Evolutionary conservation across 1,140 invertebrate species (phyloP).

Genomic region (Macrobrachium rosenbergii): DNA sequence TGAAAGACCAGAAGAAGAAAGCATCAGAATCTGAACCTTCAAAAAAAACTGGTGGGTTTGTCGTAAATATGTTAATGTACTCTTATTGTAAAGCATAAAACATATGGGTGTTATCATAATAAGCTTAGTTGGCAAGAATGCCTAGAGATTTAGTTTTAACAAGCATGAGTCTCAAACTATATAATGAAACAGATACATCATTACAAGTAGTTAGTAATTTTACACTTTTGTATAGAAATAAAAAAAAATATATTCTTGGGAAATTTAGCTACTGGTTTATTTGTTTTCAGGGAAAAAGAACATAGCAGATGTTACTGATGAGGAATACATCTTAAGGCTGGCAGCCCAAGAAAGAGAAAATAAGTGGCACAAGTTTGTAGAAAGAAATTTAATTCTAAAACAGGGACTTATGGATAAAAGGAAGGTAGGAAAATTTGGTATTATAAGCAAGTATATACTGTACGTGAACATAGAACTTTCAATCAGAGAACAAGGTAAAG

Average conservation of each 20-base stretch:
- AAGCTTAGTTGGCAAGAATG: too few species aligned
- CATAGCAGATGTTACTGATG: conserved; percentile 66
- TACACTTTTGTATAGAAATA: neutral
- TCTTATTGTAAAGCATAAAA: too few species aligned
- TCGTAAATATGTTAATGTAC: neutral
- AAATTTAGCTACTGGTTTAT: too few species aligned
- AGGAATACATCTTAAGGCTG: conserved; percentile 73
- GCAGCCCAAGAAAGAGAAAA: conserved; percentile 83
- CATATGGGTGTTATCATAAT: too few species aligned
- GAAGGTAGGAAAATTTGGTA: conserved; percentile 75
- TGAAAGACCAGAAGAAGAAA: conserved; percentile 18
- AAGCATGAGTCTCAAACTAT: too few species aligned
- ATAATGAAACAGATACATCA: too few species aligned
- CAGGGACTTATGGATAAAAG: conserved; percentile 95
- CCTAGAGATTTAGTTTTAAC: too few species aligned
- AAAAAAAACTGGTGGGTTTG: neutral
- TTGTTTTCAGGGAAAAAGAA: conserved; percentile 42
- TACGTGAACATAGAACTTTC: too few species aligned
- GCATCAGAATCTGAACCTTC: neutral
- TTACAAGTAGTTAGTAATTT: neutral
- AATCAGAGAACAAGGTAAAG: too few species aligned
- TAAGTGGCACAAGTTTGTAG: conserved; percentile 89
- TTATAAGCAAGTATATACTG: neutral
- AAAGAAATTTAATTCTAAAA: conserved; percentile 92
- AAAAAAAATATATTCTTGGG: neutral